These are phyloP conservation scores for Schizothorax lantsangensis DNA, from an alignment of 2,797 vertebrate genomes.

Conservation along the genomic window DNA sequence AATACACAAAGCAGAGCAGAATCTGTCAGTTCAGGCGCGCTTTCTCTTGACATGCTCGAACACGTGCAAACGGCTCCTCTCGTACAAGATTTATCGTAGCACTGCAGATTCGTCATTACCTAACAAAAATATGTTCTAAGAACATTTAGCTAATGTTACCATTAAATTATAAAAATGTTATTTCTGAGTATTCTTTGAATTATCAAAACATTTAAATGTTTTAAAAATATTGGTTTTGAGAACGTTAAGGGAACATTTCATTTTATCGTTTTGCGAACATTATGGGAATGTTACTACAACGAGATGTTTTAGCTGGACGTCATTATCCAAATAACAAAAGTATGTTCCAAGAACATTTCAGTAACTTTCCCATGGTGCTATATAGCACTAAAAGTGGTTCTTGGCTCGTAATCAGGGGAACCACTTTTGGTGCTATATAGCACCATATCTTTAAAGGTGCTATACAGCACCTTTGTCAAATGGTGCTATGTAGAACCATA, in stretches of 20 bases:
- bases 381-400: too few relatives aligned
- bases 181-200: neutral
- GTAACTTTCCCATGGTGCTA: neutral
- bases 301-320: neutral
- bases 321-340: neutral
- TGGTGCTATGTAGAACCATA: too few relatives aligned
- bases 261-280: neutral
- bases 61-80: neutral
- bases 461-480: too few relatives aligned
- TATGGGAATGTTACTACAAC: neutral
- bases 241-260: too few relatives aligned
- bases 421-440: too few relatives aligned
- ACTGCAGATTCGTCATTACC: neutral
- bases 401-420: too few relatives aligned
- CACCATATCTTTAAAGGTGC: too few relatives aligned
- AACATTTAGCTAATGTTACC: too few relatives aligned
- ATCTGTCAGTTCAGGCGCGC: constrained; percentile 67
- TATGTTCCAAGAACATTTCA: neutral
- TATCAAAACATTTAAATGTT: too few relatives aligned
- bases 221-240: too few relatives aligned
- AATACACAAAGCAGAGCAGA: constrained; percentile 64
- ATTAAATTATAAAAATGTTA: too few relatives aligned
- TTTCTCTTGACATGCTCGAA: neutral
- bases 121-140: neutral
- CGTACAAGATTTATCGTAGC: neutral